Evolutionary conservation across 2,113 vertebrate species (phyloP).

Genomic region (Nannobrachium achirus): DNA sequence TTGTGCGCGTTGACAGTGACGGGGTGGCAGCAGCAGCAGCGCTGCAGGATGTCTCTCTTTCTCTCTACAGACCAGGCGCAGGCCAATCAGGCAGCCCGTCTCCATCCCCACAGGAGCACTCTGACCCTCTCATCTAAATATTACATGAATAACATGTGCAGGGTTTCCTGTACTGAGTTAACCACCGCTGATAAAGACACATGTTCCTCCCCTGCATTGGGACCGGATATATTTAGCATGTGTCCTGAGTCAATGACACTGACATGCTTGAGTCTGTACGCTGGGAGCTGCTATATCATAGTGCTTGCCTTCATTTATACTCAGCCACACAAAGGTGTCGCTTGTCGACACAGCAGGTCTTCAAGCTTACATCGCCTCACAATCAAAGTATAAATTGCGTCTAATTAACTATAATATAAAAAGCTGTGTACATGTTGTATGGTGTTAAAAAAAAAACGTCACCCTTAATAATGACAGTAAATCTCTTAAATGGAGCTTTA

Average conservation of each 20-base stretch:
- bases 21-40: slow-evolving; percentile 38
- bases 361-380: too few relatives aligned
- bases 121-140: slow-evolving; percentile 77
- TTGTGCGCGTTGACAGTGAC: slow-evolving; percentile 41
- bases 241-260: slow-evolving; percentile 32
- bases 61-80: slow-evolving; percentile 45
- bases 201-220: slow-evolving; percentile 65
- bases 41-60: slow-evolving; percentile 32
- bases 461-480: too few relatives aligned
- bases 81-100: slow-evolving; percentile 56
- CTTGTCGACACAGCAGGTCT: too few relatives aligned
- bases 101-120: slow-evolving; percentile 66
- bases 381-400: too few relatives aligned
- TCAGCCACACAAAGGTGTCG: too few relatives aligned
- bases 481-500: too few relatives aligned
- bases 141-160: slow-evolving; percentile 76
- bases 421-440: too few relatives aligned
- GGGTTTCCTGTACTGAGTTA: slow-evolving; percentile 67
- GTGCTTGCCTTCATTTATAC: not conserved
- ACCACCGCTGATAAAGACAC: slow-evolving; percentile 69
- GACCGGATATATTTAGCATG: slow-evolving; percentile 62
- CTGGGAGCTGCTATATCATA: slow-evolving; percentile 11
- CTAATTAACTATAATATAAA: too few relatives aligned
- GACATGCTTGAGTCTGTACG: slow-evolving; percentile 1
- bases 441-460: too few relatives aligned